A percentile compares a stretch with the other conserved stretches of the same genome.
phyloP scores from a whole-genome alignment of 2,888 invertebrate genomes.

The Drosophila percnosoma region DNA sequence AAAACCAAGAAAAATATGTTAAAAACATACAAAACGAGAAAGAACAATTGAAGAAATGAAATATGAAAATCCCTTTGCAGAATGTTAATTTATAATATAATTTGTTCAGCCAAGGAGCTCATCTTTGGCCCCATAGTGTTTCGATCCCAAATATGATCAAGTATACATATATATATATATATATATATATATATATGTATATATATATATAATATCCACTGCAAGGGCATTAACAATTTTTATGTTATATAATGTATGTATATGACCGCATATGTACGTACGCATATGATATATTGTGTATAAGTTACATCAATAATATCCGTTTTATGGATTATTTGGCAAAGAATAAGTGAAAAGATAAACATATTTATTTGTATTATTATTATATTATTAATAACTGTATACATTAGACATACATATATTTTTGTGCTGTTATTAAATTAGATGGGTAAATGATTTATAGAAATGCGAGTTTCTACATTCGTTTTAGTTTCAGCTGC shows the following conservation, averaged over 20 bases:
- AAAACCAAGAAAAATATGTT: conserved; percentile 43
- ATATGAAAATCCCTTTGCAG: background rate
- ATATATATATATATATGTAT: conserved; percentile 10
- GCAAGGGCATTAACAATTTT: conserved; percentile 22
- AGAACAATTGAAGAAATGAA: background rate
- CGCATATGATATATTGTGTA: conserved; percentile 39
- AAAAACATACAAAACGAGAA: conserved; percentile 46
- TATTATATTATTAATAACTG: conserved; percentile 17
- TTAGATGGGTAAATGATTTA: conserved; percentile 41
- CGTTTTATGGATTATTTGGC: conserved; percentile 76
- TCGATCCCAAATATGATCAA: background rate
- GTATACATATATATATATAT: background rate
- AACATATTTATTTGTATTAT: conserved; percentile 53
- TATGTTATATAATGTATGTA: conserved; percentile 48
- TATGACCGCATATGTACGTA: conserved; percentile 14
- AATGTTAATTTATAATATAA: background rate
- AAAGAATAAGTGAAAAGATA: conserved; percentile 41
- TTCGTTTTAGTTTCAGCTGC: conserved; percentile 40
- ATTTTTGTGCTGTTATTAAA: conserved; percentile 57
- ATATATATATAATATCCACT: conserved; percentile 9
- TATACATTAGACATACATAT: conserved; percentile 19
- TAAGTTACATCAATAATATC: conserved; percentile 66
- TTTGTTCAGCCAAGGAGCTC: background rate
- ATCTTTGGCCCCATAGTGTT: background rate
- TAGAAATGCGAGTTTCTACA: conserved; percentile 15